Percentiles rank a stretch among this genome's conserved stretches.
phyloP scores from a whole-genome alignment of 2,113 vertebrate species.

The Python bivittatus region DNA sequence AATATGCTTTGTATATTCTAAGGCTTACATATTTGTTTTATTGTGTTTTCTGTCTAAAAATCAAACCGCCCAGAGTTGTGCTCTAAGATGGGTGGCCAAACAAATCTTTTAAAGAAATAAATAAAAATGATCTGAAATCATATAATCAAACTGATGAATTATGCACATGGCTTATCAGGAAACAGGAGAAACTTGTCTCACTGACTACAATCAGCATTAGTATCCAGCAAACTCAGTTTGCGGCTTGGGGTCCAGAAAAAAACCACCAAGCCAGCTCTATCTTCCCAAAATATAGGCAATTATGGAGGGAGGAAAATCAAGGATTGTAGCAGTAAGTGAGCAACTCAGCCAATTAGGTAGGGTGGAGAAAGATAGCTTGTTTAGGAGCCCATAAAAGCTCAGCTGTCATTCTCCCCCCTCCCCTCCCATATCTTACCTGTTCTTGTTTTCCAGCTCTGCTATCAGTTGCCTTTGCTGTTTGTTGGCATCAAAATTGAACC shows the following conservation, averaged over 20 bases:
- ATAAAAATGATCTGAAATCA: background rate
- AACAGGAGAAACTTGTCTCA: background rate
- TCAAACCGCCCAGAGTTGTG: background rate
- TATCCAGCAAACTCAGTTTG: background rate
- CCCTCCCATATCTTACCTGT: constrained; percentile 78
- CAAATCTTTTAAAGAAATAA: background rate
- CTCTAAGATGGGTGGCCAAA: background rate
- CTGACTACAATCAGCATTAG: background rate
- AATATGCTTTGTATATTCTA: background rate
- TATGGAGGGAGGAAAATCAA: background rate
- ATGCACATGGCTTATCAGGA: background rate
- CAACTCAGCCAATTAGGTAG: background rate
- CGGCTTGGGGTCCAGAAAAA: background rate
- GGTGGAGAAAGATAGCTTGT: background rate
- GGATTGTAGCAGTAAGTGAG: background rate
- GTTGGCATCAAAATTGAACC: constrained; percentile 92
- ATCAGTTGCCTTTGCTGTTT: constrained; percentile 96
- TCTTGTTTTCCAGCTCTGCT: constrained; percentile 96
- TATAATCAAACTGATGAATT: background rate
- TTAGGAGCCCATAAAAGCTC: background rate
- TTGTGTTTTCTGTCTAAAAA: background rate
- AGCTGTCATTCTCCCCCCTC: accelerated
- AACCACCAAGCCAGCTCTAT: background rate
- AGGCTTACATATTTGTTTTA: background rate
- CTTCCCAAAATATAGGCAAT: background rate